Conservation (phyloP, 2,113 vertebrate genomes). For the Lophura nycthemera region DNA sequence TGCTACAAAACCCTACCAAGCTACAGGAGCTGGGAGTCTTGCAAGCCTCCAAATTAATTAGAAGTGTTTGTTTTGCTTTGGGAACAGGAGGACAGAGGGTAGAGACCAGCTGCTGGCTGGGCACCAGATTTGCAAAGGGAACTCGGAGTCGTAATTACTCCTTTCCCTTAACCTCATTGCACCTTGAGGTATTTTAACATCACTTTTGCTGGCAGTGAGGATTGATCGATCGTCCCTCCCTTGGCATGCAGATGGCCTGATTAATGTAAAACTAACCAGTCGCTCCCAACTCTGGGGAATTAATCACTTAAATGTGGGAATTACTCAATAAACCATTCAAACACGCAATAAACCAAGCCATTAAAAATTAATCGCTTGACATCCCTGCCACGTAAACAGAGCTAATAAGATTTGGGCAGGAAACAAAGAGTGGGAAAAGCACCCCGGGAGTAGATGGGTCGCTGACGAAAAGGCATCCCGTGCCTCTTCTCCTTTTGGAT, state of each 20-base stretch:
- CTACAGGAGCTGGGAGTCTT: background rate
- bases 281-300: slow-evolving; percentile 75
- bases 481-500: background rate
- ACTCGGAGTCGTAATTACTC: slow-evolving; percentile 62
- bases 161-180: slow-evolving; percentile 54
- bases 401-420: slow-evolving; percentile 20
- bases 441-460: background rate
- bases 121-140: background rate
- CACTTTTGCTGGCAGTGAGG: slow-evolving; percentile 30
- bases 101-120: background rate
- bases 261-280: slow-evolving; percentile 69
- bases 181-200: slow-evolving; percentile 64
- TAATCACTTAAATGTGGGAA: slow-evolving; percentile 76
- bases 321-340: slow-evolving; percentile 78
- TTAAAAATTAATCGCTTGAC: slow-evolving; percentile 79
- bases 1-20: background rate
- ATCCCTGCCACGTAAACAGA: slow-evolving; percentile 61
- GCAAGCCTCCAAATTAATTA: background rate
- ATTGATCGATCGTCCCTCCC: slow-evolving; percentile 63
- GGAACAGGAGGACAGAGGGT: fast-evolving
- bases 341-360: slow-evolving; percentile 73
- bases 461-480: background rate
- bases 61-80: background rate
- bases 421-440: background rate
- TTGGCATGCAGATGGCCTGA: slow-evolving; percentile 69